Conservation (phyloP, 1,140 invertebrate species). For the Nylanderia fulva region DNA sequence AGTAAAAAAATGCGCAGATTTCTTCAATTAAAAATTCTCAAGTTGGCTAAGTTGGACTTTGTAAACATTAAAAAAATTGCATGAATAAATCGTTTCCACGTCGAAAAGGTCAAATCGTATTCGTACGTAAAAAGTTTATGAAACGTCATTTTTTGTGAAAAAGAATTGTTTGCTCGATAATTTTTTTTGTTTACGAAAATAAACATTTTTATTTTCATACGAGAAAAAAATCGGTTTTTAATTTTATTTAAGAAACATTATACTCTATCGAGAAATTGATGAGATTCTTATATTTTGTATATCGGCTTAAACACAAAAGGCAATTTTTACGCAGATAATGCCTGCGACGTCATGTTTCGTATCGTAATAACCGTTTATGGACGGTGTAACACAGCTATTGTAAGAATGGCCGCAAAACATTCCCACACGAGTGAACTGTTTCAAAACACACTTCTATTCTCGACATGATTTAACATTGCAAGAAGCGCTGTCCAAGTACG, state of each 20-base stretch:
- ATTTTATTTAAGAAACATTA: neutral
- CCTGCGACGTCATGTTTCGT: conserved; percentile 27
- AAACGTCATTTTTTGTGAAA: neutral
- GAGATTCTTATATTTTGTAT: neutral
- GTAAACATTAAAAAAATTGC: neutral
- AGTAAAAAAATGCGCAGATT: neutral
- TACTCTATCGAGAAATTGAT: neutral
- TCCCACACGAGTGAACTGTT: conserved; percentile 47
- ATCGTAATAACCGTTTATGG: conserved; percentile 23
- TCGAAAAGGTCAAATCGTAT: neutral
- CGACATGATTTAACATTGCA: conserved; percentile 36
- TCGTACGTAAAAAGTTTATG: neutral
- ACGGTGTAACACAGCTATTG: conserved; percentile 5
- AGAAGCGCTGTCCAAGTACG: conserved; percentile 6
- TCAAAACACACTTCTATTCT: conserved; percentile 50
- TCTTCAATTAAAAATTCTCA: neutral
- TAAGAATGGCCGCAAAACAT: conserved; percentile 51
- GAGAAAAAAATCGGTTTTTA: neutral
- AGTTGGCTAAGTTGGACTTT: neutral
- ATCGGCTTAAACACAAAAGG: neutral
- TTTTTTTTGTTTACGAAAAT: neutral
- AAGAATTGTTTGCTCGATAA: neutral
- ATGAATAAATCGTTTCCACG: neutral
- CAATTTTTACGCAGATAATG: conserved; percentile 20
- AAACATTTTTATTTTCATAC: neutral